Evolutionary conservation across 2,113 vertebrate species (phyloP), one percentile per base, ranked within the genome.

Genomic region (Acrocephalus kingi): DNA sequence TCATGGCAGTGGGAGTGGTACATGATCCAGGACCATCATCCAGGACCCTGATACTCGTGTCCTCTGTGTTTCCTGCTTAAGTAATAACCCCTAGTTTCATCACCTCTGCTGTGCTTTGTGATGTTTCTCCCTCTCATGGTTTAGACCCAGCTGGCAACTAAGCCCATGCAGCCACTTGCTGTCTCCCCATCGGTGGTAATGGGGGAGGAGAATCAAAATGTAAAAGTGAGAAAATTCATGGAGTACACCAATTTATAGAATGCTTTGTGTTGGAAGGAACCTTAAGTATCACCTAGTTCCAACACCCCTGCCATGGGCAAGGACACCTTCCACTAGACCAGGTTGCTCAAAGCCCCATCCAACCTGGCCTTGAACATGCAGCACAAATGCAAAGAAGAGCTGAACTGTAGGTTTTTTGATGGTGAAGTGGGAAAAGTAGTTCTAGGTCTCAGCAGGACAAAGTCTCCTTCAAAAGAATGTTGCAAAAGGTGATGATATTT

Each of bases 101-200:
- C 5, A 6, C 46, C 37, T 67, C 78, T 62, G 46, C 81, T 84
- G 37, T 33, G 22, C 41, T 84, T 74, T 2, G 9, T 43, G 59
- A 73, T 3, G 2, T 54, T 88, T 77, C 82, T 74, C 62, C 31
- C 23, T 4, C 1, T 18, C 30, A 18, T 28, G 20, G 49, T 49
- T 63, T 63, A 56, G 72, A 7, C 9, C 13, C 30, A 63, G 20
- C 20, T 12, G 11, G n/a, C 11, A 75, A 55, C 48, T 41, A 55
- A 83, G 21, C 6, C 11, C 55, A 48, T 22, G 24, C n/a, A 62
- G 41, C 35, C 55, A 76, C 22, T 15, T 55, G 55, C 21, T 83
- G 9, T 31, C 17, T 62, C 12, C 15, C 41, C 25, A 15, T 8
- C 0, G 0, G 4, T 19, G 12, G 14, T n/a, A 55, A 55, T 35